A percentile compares a stretch with the other conserved stretches of the same genome.
phyloP scores from a whole-genome alignment of 2,888 invertebrate species.

The Thecocarcelia acutangulata region DNA sequence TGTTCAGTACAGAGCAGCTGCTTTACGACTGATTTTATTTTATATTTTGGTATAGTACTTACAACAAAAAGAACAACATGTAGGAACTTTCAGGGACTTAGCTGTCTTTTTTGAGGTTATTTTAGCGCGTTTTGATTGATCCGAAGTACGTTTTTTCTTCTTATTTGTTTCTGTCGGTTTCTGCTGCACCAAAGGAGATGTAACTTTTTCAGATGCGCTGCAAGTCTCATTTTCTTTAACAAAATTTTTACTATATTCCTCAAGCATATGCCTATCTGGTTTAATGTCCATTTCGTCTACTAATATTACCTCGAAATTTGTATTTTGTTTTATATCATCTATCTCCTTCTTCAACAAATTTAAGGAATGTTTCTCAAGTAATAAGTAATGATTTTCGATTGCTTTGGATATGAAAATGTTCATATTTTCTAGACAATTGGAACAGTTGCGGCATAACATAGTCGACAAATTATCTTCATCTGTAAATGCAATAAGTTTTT shows the following conservation, averaged over 20 bases:
- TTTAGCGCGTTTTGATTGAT: no score
- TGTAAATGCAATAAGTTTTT: no score
- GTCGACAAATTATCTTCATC: no score
- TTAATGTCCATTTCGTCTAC: neutral
- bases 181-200: no score
- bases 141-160: neutral
- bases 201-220: neutral
- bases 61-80: constrained; percentile 12
- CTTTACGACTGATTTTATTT: no score
- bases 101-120: neutral
- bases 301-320: constrained; percentile 2
- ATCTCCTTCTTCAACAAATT: no score
- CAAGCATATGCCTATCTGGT: neutral
- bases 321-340: neutral
- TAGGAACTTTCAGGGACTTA: neutral
- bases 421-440: no score
- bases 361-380: no score
- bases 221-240: neutral
- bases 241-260: neutral
- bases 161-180: neutral
- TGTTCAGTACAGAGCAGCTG: no score
- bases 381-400: no score
- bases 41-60: neutral
- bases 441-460: no score
- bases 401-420: no score